Evolutionary conservation across 2,888 invertebrate species (phyloP).

Genomic region (Stratiomys singularior): DNA sequence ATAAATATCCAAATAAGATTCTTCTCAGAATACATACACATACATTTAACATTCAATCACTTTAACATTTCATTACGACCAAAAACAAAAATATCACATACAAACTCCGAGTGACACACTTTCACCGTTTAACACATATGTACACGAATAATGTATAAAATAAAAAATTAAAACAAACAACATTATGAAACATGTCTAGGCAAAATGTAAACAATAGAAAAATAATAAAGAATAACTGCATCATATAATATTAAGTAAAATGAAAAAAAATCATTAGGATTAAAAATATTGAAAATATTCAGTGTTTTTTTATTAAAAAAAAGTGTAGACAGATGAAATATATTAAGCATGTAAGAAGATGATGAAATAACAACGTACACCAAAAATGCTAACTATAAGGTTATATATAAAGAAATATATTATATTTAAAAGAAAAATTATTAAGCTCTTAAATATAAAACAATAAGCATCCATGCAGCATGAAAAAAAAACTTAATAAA

Average conservation of each 20-base stretch:
- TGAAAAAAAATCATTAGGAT: slow-evolving; percentile 31
- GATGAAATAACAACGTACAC: slow-evolving; percentile 45
- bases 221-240: too few species aligned
- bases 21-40: not conserved
- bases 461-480: not conserved
- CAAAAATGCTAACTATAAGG: slow-evolving; percentile 43
- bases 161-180: slow-evolving; percentile 13
- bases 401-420: slow-evolving; percentile 54
- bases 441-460: not conserved
- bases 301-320: slow-evolving; percentile 39
- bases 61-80: slow-evolving; percentile 13
- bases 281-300: slow-evolving; percentile 26
- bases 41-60: not conserved
- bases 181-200: not conserved
- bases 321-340: not conserved
- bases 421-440: slow-evolving; percentile 53
- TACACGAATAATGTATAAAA: slow-evolving; percentile 4
- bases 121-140: not conserved
- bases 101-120: not conserved
- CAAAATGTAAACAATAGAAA: not conserved
- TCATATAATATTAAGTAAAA: slow-evolving; percentile 2
- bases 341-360: slow-evolving; percentile 1
- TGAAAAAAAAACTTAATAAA: not conserved
- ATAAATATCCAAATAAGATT: not conserved
- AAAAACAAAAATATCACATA: slow-evolving; percentile 17